These are phyloP conservation scores for Pyrgus malvae DNA, from an alignment of 2,888 invertebrate species.

Conservation along the genomic window DNA sequence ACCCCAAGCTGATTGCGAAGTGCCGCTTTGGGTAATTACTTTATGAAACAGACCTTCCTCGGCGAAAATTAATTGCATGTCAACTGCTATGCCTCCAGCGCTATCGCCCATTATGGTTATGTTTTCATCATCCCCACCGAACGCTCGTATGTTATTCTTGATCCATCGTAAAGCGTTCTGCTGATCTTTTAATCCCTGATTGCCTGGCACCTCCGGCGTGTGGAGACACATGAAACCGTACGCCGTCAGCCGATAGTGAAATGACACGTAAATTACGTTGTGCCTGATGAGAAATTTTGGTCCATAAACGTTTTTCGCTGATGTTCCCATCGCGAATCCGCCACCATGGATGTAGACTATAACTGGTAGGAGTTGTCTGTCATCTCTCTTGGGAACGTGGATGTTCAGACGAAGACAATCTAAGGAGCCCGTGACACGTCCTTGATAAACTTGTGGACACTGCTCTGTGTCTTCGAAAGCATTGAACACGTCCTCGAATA, in stretches of 20 bases:
- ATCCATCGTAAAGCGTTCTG: slow-evolving; percentile 54
- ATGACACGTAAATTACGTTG: slow-evolving; percentile 52
- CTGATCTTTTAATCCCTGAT: slow-evolving; percentile 62
- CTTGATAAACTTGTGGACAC: slow-evolving; percentile 50
- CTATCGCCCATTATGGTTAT: slow-evolving; percentile 59
- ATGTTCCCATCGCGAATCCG: slow-evolving; percentile 42
- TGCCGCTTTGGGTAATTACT: slow-evolving; percentile 55
- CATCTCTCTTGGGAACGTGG: slow-evolving; percentile 49
- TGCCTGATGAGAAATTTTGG: slow-evolving; percentile 52
- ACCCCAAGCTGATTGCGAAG: slow-evolving; percentile 36
- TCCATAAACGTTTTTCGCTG: slow-evolving; percentile 44
- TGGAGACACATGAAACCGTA: slow-evolving; percentile 63
- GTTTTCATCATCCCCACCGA: slow-evolving; percentile 53
- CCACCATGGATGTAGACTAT: slow-evolving; percentile 59
- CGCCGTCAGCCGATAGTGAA: slow-evolving; percentile 58
- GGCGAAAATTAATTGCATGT: slow-evolving; percentile 48
- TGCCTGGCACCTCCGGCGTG: slow-evolving; percentile 50
- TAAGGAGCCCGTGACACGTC: slow-evolving; percentile 36
- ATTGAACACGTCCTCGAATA: slow-evolving; percentile 48
- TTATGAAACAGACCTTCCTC: slow-evolving; percentile 50
- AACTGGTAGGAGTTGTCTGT: slow-evolving; percentile 47
- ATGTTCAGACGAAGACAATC: slow-evolving; percentile 56
- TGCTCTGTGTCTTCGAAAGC: slow-evolving; percentile 51
- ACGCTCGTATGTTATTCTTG: slow-evolving; percentile 53
- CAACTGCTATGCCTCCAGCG: slow-evolving; percentile 50